phyloP scores from a whole-genome alignment of 2,113 vertebrate species.

The Hiodon tergisus region DNA sequence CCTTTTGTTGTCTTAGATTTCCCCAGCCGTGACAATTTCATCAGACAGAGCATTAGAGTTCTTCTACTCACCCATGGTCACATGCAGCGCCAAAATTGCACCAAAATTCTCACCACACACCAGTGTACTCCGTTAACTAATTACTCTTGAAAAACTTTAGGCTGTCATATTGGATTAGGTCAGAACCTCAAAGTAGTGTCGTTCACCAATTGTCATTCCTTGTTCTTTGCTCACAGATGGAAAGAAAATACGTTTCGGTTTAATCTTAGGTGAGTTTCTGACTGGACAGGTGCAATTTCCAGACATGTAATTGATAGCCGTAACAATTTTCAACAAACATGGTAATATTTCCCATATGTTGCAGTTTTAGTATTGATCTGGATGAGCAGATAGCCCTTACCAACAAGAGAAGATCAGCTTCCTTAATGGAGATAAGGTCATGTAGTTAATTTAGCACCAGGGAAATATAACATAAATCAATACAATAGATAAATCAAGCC shows the following conservation, averaged over 20 bases:
- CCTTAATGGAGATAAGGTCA: constrained; percentile 36
- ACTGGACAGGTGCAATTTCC: constrained; percentile 16
- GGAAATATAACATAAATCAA: background rate
- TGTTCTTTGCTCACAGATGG: background rate
- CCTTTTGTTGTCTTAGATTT: no score
- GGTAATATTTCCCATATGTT: constrained; percentile 31
- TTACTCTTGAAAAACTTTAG: no score
- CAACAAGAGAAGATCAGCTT: constrained; percentile 36
- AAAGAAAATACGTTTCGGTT: background rate
- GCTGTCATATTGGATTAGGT: no score
- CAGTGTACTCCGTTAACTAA: no score
- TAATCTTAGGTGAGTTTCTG: constrained; percentile 19
- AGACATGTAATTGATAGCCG: constrained; percentile 31
- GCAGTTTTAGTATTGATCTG: constrained; percentile 29
- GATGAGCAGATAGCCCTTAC: constrained; percentile 29
- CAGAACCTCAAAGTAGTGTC: no score
- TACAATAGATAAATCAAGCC: constrained; percentile 25
- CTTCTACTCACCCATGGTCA: no score
- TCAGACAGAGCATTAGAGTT: no score
- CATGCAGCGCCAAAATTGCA: no score
- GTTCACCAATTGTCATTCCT: background rate
- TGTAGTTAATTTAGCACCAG: constrained; percentile 40
- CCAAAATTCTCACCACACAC: no score
- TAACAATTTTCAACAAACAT: constrained; percentile 38
- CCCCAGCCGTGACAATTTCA: no score